Base-by-base conservation (phyloP, 2,888 invertebrate species). In the Trileptium ribeirensis region DNA sequence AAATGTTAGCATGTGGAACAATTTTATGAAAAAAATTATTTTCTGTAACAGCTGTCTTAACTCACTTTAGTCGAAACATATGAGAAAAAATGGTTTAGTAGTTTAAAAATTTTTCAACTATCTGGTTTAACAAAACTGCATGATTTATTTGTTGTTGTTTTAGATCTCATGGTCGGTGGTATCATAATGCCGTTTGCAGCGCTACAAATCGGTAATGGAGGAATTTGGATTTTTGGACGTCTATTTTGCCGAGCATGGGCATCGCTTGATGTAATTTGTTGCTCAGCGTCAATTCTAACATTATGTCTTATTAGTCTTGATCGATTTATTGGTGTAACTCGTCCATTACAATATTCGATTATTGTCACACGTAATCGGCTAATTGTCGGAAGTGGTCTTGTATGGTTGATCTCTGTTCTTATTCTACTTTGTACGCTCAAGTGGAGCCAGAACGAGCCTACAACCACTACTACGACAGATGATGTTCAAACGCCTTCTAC, bases 111-210 rank as follows among this genome's bases (percentile, higher is more conserved):
- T n/a, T n/a, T n/a, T n/a, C n/a, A n/a, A n/a, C n/a, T n/a, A n/a
- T n/a, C n/a, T n/a, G n/a, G n/a, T n/a, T n/a, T n/a, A n/a, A n/a
- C n/a, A n/a, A n/a, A n/a, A n/a, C n/a, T n/a, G n/a, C n/a, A n/a
- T n/a, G n/a, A n/a, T n/a, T n/a, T n/a, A n/a, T n/a, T n/a, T n/a
- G n/a, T n/a, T n/a, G n/a, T n/a, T n/a, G n/a, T 51, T 51, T 24
- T 51, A 51, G 80, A 80, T 37, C 3, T 80, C 1, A 36, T 80
- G 78, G 77, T 80, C 37, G 80, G 80, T 29, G 36, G 38, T 31
- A 40, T 79, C 24, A 67, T 80, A n/a, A 80, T 80, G 80, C 83
- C 19, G 87, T 83, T 79, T 87, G 87, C 0, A 85, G 81, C 81
- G 1, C 31, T 78, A 2, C 15, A 15, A 37, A 80, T 80, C 29